A percentile compares a stretch with the other conserved stretches of the same genome.
phyloP scores from a whole-genome alignment of 2,888 invertebrate species.

The Hydropsyche betteni region DNA sequence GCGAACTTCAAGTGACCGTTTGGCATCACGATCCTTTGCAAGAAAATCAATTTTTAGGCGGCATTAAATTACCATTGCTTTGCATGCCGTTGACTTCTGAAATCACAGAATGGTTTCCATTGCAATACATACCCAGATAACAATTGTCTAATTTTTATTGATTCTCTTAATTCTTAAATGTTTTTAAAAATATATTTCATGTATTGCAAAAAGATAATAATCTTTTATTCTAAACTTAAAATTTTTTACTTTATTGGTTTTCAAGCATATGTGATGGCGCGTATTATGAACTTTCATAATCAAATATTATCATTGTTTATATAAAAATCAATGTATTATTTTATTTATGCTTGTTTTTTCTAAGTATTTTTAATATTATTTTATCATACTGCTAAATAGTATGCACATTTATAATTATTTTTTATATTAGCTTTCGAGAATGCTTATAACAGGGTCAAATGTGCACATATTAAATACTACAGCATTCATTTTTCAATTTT shows the following conservation, averaged over 20 bases:
- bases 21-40: slow-evolving; percentile 95
- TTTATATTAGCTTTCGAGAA: not conserved
- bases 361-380: not conserved
- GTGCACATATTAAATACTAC: not conserved
- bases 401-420: too few relatives aligned
- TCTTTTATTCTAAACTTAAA: too few relatives aligned
- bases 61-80: slow-evolving; percentile 82
- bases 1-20: slow-evolving; percentile 89
- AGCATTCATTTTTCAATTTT: too few relatives aligned
- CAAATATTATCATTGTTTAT: too few relatives aligned
- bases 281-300: too few relatives aligned
- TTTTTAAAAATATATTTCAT: too few relatives aligned
- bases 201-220: too few relatives aligned
- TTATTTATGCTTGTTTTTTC: not conserved
- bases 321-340: too few relatives aligned
- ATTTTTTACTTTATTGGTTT: too few relatives aligned
- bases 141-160: not conserved
- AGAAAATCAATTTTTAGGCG: slow-evolving; percentile 94
- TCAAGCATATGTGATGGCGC: too few relatives aligned
- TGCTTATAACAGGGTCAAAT: slow-evolving; percentile 23
- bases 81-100: slow-evolving; percentile 80
- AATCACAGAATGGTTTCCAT: slow-evolving; percentile 86
- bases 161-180: not conserved
- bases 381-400: not conserved
- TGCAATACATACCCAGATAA: slow-evolving; percentile 67